These are phyloP conservation scores for Popillia japonica DNA, from an alignment of 1,140 invertebrate genomes.

Conservation along the genomic window DNA sequence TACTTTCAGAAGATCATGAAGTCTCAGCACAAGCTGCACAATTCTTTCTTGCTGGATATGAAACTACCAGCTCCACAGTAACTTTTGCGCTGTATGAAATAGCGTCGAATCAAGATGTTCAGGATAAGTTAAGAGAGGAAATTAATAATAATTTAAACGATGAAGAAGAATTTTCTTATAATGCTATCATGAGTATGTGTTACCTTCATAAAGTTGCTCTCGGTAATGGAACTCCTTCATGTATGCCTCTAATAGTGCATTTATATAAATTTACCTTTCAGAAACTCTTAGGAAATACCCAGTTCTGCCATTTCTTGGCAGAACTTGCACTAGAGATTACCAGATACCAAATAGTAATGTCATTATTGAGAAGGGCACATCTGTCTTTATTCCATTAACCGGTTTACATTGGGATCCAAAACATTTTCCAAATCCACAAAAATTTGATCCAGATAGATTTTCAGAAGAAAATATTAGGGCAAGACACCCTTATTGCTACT, in stretches of 20 bases:
- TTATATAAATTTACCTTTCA: constrained; percentile 43
- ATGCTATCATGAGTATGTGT: too few species aligned
- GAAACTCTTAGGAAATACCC: constrained; percentile 71
- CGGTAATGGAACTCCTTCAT: too few species aligned
- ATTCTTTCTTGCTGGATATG: constrained; percentile 79
- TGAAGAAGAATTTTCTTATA: too few species aligned
- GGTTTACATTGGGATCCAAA: constrained; percentile 64
- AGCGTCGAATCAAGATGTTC: constrained; percentile 66
- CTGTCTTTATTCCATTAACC: constrained; percentile 62
- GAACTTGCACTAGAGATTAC: constrained; percentile 63
- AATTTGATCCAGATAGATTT: constrained; percentile 15
- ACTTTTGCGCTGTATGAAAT: constrained; percentile 73
- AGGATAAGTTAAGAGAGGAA: constrained; percentile 50
- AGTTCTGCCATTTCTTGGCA: constrained; percentile 63
- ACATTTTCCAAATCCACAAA: constrained; percentile 61
- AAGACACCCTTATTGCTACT: too few species aligned
- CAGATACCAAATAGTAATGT: constrained; percentile 62
- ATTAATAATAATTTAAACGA: constrained; percentile 60
- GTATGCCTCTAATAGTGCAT: too few species aligned
- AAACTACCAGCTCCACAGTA: constrained; percentile 78
- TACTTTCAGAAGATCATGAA: constrained; percentile 39
- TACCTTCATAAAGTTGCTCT: too few species aligned
- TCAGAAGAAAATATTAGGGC: background rate
- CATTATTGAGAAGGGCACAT: constrained; percentile 61
- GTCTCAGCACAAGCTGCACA: constrained; percentile 73